phyloP scores from a whole-genome alignment of 2,888 invertebrate genomes.

The Eupsilia transversa region DNA sequence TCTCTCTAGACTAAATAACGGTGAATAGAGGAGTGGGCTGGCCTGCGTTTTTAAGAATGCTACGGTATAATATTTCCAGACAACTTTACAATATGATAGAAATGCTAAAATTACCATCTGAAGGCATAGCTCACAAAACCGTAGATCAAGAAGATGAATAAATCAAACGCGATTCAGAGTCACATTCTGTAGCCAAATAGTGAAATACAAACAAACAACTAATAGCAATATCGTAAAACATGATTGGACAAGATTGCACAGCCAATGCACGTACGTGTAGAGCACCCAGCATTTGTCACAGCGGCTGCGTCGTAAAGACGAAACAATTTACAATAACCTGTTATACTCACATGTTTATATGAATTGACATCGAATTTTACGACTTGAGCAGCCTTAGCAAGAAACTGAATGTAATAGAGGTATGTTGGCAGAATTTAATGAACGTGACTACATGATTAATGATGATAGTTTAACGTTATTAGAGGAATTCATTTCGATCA shows the following conservation, averaged over 20 bases:
- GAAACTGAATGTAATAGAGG: conserved; percentile 39
- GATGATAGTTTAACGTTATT: conserved; percentile 46
- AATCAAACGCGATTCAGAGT: conserved; percentile 10
- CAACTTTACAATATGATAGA: background rate
- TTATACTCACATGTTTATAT: conserved; percentile 34
- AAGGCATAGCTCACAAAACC: background rate
- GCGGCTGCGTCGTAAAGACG: conserved; percentile 44
- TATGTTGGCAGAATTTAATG: conserved; percentile 41
- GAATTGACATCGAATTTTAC: conserved; percentile 46
- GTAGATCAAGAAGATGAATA: conserved; percentile 4
- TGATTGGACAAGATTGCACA: conserved; percentile 49
- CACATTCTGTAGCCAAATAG: background rate
- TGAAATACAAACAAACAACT: conserved; percentile 39
- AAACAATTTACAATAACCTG: conserved; percentile 58
- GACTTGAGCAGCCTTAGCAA: conserved; percentile 31
- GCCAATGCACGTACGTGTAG: conserved; percentile 4
- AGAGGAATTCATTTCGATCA: conserved; percentile 38
- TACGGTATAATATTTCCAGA: conserved; percentile 12
- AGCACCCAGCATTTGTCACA: conserved; percentile 36
- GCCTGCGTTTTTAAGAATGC: conserved; percentile 8
- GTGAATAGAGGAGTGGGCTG: background rate
- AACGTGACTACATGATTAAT: conserved; percentile 43
- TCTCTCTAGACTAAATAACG: conserved; percentile 20
- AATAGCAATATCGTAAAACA: conserved; percentile 42
- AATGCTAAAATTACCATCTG: background rate